A percentile compares a stretch with the other conserved stretches of the same genome.
Evolutionary conservation across 2,888 invertebrate species (phyloP).

Genomic region (Pseudococcus longispinus): DNA sequence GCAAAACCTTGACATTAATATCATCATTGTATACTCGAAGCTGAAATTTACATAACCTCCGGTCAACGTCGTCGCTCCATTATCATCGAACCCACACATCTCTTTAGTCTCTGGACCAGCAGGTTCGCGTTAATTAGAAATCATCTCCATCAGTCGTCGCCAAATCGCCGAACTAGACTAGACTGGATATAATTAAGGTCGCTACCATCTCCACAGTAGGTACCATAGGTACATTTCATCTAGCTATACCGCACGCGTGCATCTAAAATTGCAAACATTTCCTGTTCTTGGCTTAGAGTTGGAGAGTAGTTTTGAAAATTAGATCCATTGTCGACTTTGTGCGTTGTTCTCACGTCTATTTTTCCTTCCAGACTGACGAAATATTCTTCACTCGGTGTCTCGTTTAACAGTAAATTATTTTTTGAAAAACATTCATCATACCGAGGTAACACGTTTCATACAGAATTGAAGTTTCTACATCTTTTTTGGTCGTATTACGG

Average conservation of each 20-base stretch:
- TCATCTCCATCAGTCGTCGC: not conserved
- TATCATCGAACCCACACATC: not conserved
- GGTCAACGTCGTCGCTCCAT: constrained; percentile 9
- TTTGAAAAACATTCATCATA: not conserved
- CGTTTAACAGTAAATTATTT: no score
- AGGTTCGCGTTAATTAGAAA: constrained; percentile 8
- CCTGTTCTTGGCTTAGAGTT: not conserved
- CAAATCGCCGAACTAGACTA: constrained; percentile 17
- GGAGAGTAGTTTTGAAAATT: not conserved
- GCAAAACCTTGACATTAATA: constrained; percentile 33
- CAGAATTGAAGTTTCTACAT: not conserved
- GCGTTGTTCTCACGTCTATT: not conserved
- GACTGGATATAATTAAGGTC: constrained; percentile 40
- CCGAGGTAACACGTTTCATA: not conserved
- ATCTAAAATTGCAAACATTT: not conserved
- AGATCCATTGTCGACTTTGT: not conserved
- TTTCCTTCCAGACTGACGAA: not conserved
- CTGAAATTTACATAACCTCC: constrained; percentile 28
- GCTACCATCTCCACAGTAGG: constrained; percentile 3
- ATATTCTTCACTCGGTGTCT: not conserved
- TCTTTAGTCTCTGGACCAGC: not conserved
- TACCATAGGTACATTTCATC: not conserved
- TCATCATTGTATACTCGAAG: not conserved
- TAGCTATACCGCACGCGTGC: not conserved
- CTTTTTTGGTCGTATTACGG: not conserved